Conservation (phyloP, 2,888 invertebrate genomes). For the Hypercompe scribonia region DNA sequence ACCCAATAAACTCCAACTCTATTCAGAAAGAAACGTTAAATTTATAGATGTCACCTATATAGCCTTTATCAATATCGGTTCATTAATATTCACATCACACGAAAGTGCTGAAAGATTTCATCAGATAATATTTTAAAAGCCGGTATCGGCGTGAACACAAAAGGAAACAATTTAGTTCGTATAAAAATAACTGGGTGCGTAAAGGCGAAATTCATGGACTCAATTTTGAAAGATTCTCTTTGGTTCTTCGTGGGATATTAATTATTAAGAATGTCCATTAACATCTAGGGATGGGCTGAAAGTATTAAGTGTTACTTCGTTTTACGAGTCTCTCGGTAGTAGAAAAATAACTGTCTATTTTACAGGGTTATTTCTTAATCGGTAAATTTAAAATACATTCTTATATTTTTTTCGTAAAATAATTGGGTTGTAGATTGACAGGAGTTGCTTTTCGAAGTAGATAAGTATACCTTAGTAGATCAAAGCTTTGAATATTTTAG, state of each 20-base stretch:
- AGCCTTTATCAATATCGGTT: conserved; percentile 44
- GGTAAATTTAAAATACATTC: background rate
- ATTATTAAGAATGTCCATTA: conserved; percentile 45
- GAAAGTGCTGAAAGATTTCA: conserved; percentile 33
- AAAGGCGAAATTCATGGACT: conserved; percentile 35
- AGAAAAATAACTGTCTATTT: background rate
- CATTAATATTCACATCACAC: conserved; percentile 52
- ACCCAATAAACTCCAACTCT: conserved; percentile 36
- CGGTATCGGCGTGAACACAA: conserved; percentile 28
- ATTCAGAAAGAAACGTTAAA: conserved; percentile 32
- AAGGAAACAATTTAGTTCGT: conserved; percentile 41
- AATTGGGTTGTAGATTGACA: background rate
- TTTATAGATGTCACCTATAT: conserved; percentile 29
- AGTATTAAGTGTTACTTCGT: conserved; percentile 31
- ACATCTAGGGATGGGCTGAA: conserved; percentile 22
- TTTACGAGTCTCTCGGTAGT: conserved; percentile 21
- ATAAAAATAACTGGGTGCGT: conserved; percentile 30
- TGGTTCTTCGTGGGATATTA: conserved; percentile 36
- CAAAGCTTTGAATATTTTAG: background rate
- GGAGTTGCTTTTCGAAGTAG: background rate
- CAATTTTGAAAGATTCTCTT: conserved; percentile 42
- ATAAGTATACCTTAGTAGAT: background rate
- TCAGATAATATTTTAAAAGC: conserved; percentile 30
- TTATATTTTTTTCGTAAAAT: background rate
- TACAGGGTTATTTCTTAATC: background rate